Conservation (phyloP, 2,113 vertebrate genomes). For the Oncorhynchus masou region DNA sequence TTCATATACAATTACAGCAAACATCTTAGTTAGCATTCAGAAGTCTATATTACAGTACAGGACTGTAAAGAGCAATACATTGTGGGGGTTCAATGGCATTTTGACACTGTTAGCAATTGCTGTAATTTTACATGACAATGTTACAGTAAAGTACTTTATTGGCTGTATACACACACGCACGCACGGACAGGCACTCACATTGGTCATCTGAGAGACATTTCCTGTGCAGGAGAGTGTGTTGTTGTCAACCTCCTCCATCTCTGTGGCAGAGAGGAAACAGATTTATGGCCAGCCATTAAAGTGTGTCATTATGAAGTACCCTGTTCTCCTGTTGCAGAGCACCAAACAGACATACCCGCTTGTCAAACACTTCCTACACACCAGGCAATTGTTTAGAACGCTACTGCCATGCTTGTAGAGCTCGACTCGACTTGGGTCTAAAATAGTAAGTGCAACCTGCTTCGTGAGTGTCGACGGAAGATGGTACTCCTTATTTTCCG, state of each 20-base stretch:
- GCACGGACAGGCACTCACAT: conserved; percentile 45
- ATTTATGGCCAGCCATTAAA: conserved; percentile 95
- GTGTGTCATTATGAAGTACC: conserved; percentile 79
- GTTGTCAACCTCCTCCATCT: conserved; percentile 90
- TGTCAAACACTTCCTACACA: conserved; percentile 21
- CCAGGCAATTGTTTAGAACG: background rate
- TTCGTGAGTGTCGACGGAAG: conserved; percentile 29
- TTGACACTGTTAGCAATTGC: too few species aligned
- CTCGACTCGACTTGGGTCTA: conserved; percentile 70
- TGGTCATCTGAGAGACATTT: conserved; percentile 90
- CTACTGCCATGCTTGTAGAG: background rate
- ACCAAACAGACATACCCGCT: conserved; percentile 15
- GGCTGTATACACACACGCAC: background rate
- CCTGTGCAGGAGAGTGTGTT: conserved; percentile 83
- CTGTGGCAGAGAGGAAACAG: conserved; percentile 76
- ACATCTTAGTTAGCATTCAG: too few species aligned
- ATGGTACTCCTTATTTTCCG: conserved; percentile 44
- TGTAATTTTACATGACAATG: too few species aligned
- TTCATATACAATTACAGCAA: too few species aligned
- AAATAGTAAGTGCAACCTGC: conserved; percentile 50
- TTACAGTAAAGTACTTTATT: too few species aligned
- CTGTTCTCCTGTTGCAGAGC: conserved; percentile 29
- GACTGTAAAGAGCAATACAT: too few species aligned
- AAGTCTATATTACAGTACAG: too few species aligned
- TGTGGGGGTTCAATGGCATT: too few species aligned